phyloP scores from a whole-genome alignment of 2,113 vertebrate genomes.

The Tinamus guttatus region DNA sequence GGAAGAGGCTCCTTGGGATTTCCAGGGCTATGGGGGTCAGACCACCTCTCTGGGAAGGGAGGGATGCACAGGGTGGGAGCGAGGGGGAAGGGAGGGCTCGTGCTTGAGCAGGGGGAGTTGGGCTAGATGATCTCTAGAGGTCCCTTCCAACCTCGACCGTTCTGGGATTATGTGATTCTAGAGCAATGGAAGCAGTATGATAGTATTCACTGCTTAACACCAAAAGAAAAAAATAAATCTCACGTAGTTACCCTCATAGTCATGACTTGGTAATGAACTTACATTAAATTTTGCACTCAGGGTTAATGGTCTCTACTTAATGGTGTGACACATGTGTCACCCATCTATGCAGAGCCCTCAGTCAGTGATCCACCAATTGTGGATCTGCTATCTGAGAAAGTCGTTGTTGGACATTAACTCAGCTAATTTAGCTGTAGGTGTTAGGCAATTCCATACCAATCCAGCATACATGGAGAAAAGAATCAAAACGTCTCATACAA shows the following conservation, averaged over 20 bases:
- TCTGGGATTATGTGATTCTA: too few relatives aligned
- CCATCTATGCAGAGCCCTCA: not conserved
- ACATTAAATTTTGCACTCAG: not conserved
- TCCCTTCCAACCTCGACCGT: too few relatives aligned
- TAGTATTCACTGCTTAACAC: not conserved
- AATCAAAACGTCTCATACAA: not conserved
- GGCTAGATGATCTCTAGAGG: too few relatives aligned
- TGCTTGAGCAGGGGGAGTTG: too few relatives aligned
- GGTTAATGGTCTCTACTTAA: not conserved
- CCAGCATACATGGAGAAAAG: not conserved
- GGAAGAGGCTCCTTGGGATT: not conserved
- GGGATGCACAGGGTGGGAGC: not conserved
- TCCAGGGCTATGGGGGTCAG: not conserved
- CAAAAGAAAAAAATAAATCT: not conserved
- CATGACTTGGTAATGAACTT: not conserved
- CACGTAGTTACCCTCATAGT: accelerated
- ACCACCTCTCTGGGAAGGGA: not conserved
- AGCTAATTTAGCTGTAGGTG: accelerated
- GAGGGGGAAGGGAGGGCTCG: not conserved
- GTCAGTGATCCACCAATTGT: not conserved
- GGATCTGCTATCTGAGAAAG: not conserved
- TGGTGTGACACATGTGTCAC: too few relatives aligned
- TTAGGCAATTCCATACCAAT: not conserved
- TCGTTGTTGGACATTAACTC: not conserved
- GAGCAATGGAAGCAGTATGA: not conserved